A percentile compares a stretch with the other conserved stretches of the same genome.
These are phyloP conservation scores for Diaperis boleti DNA, from an alignment of 2,888 invertebrate species.

Conservation along the genomic window DNA sequence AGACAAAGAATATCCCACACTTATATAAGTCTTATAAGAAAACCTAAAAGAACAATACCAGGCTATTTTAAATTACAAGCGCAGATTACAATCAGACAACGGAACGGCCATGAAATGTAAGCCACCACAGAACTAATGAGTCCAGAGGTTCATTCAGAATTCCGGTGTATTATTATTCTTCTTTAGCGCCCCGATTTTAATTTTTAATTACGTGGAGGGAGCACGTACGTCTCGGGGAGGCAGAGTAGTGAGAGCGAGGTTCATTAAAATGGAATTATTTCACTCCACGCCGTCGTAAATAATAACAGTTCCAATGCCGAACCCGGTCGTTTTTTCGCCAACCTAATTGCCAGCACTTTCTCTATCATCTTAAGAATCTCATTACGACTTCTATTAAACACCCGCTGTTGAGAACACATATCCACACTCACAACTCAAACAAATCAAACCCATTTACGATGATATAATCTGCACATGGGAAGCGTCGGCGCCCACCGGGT, in stretches of 20 bases:
- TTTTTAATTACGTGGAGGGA: too few relatives aligned
- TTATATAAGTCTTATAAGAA: too few relatives aligned
- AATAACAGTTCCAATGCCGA: too few relatives aligned
- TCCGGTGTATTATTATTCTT: too few relatives aligned
- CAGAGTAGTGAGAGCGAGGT: too few relatives aligned
- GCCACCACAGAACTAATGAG: neutral
- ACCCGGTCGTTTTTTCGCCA: neutral
- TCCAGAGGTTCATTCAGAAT: neutral
- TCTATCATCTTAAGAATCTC: neutral
- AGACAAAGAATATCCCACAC: neutral
- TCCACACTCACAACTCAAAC: neutral
- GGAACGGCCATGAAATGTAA: neutral
- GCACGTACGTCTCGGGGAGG: too few relatives aligned
- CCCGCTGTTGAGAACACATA: neutral
- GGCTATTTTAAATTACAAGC: neutral
- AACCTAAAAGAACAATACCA: neutral
- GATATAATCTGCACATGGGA: constrained; percentile 9
- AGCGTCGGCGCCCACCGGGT: constrained; percentile 1
- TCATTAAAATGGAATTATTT: too few relatives aligned
- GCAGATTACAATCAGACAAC: neutral
- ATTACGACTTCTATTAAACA: constrained; percentile 2
- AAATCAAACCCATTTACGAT: constrained; percentile 3
- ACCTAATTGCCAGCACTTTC: neutral
- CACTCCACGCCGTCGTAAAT: too few relatives aligned
- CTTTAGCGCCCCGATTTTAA: too few relatives aligned